phyloP scores from a whole-genome alignment of 1,140 invertebrate species.

The Cyclina sinensis region DNA sequence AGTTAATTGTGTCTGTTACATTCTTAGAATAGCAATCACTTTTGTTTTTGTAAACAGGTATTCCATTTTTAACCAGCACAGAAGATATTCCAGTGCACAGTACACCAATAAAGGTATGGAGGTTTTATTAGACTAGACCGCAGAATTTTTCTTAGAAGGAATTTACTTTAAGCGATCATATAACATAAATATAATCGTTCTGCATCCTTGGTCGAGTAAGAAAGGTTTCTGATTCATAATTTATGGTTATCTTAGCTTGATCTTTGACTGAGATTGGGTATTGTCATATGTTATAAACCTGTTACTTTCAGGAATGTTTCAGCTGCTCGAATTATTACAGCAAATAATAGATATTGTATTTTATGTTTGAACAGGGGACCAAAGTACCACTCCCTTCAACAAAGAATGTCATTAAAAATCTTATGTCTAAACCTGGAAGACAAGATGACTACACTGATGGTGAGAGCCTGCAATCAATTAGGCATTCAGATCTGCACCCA shows the following conservation, averaged over 20 bases:
- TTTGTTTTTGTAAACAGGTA: slow-evolving; percentile 36
- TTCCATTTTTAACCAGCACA: slow-evolving; percentile 28
- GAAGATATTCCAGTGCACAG: slow-evolving; percentile 72
- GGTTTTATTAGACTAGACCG: too few relatives aligned
- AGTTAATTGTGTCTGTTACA: too few relatives aligned
- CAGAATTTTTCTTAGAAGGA: too few relatives aligned
- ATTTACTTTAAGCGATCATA: too few relatives aligned
- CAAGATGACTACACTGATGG: slow-evolving; percentile 13
- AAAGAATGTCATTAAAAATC: slow-evolving; percentile 42
- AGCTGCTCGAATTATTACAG: too few relatives aligned
- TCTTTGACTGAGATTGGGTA: too few relatives aligned
- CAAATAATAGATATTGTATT: too few relatives aligned
- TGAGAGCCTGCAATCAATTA: slow-evolving; percentile 23
- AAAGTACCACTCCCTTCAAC: slow-evolving; percentile 57
- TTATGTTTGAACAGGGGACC: background rate
- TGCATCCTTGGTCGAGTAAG: too few relatives aligned
- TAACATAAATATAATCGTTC: too few relatives aligned
- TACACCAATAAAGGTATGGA: slow-evolving; percentile 71
- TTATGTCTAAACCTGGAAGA: background rate
- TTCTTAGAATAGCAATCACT: too few relatives aligned
- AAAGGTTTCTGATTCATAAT: background rate
- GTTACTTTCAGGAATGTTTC: too few relatives aligned
- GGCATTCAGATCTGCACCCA: slow-evolving; percentile 29
- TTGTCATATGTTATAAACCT: too few relatives aligned
- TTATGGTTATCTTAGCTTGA: background rate